Evolutionary conservation across 2,888 invertebrate species (phyloP).

Genomic region (Leptopilina myrica): DNA sequence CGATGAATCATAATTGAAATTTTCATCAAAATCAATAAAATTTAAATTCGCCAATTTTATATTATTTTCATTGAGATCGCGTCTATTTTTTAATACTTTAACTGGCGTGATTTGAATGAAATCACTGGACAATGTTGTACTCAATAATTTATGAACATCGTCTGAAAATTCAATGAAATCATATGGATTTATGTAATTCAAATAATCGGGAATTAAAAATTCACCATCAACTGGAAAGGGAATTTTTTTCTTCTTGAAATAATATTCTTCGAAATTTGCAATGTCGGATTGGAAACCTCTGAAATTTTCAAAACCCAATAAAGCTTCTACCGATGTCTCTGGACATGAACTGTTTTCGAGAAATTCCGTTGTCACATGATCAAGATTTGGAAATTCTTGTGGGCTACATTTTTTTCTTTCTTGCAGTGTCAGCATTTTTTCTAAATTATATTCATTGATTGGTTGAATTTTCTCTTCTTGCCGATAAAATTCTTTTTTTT

Average conservation of each 20-base stretch:
- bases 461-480: too few species aligned
- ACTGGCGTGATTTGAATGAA: neutral
- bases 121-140: neutral
- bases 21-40: neutral
- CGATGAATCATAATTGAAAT: neutral
- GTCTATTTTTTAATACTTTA: neutral
- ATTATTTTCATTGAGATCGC: neutral
- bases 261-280: neutral
- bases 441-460: too few species aligned
- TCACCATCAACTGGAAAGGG: neutral
- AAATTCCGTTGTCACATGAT: neutral
- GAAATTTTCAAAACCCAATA: neutral
- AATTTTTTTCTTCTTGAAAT: neutral
- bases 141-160: slow-evolving; percentile 21
- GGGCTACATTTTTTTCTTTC: too few species aligned
- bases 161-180: slow-evolving; percentile 1
- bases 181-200: neutral
- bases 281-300: neutral
- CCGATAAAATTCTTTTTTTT: too few species aligned
- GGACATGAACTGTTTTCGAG: neutral
- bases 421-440: too few species aligned
- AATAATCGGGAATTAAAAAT: slow-evolving; percentile 22
- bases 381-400: too few species aligned
- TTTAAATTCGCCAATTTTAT: neutral
- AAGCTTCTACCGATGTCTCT: neutral